Percentiles rank a stretch among this genome's conserved stretches.
phyloP scores from a whole-genome alignment of 64 coral and sea anemone genomes.

The Acropora yongei region DNA sequence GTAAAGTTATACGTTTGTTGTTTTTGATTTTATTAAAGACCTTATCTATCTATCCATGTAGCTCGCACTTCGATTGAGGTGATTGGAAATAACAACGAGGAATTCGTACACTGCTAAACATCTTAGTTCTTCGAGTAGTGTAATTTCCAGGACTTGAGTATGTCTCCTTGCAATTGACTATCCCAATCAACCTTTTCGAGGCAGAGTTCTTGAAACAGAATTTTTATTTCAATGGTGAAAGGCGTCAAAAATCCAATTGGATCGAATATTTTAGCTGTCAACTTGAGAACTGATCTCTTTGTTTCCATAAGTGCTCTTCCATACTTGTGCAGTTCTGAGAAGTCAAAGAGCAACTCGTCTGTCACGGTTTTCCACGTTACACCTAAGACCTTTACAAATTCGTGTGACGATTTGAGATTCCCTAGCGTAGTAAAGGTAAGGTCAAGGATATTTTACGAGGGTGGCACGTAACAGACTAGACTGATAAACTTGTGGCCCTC shows the following conservation, averaged over 20 bases:
- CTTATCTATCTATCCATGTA: no score
- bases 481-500: no score
- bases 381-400: no score
- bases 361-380: slow-evolving; percentile 35
- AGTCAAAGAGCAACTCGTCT: slow-evolving; percentile 46
- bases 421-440: no score
- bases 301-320: slow-evolving; percentile 17
- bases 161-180: neutral
- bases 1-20: neutral
- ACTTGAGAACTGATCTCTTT: slow-evolving; percentile 73
- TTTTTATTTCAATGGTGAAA: slow-evolving; percentile 57
- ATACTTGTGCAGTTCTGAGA: slow-evolving; percentile 35
- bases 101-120: neutral
- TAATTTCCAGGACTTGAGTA: neutral
- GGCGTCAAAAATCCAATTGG: slow-evolving; percentile 63
- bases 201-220: slow-evolving; percentile 63
- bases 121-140: neutral
- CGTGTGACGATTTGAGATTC: no score
- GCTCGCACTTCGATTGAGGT: neutral
- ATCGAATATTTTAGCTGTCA: slow-evolving; percentile 62
- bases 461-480: no score
- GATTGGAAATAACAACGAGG: slow-evolving; percentile 1
- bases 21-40: no score
- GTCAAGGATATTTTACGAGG: no score
- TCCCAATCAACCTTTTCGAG: neutral